A percentile compares a stretch with the other conserved stretches of the same genome.
These are phyloP conservation scores for Battus philenor DNA, from an alignment of 1,140 invertebrate genomes.

Conservation along the genomic window DNA sequence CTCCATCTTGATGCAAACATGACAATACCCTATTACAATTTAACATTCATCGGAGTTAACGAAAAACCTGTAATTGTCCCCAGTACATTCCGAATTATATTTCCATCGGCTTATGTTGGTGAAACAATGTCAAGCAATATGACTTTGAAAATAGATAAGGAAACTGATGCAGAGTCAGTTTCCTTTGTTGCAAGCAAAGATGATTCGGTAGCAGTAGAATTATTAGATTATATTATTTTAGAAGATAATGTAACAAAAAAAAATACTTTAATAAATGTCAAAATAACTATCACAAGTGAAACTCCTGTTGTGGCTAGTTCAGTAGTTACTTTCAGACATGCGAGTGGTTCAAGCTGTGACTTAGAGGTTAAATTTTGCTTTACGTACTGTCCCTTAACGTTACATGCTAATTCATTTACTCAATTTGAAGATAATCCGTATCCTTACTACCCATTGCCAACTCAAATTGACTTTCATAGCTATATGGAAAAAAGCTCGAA, in stretches of 20 bases:
- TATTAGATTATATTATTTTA: conserved; percentile 28
- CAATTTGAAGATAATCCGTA: conserved; percentile 44
- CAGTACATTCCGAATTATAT: conserved; percentile 46
- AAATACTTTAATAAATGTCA: conserved; percentile 35
- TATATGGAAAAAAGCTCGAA: conserved; percentile 46
- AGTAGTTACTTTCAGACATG: conserved; percentile 41
- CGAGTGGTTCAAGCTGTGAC: conserved; percentile 45
- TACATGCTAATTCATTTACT: conserved; percentile 42
- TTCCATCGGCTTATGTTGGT: conserved; percentile 44
- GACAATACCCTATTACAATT: conserved; percentile 52
- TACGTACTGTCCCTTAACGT: conserved; percentile 53
- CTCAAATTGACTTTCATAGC: conserved; percentile 37
- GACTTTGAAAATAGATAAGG: conserved; percentile 38
- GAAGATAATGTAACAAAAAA: conserved; percentile 16
- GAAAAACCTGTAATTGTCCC: conserved; percentile 40
- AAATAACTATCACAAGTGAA: conserved; percentile 37
- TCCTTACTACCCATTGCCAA: conserved; percentile 48
- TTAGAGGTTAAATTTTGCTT: conserved; percentile 59
- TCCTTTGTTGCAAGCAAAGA: conserved; percentile 45
- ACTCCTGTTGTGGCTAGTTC: conserved; percentile 30
- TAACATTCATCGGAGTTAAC: conserved; percentile 54
- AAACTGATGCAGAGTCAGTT: conserved; percentile 38
- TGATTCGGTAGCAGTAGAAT: conserved; percentile 32
- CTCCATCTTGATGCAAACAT: conserved; percentile 58
- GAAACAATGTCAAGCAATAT: conserved; percentile 28